These are phyloP conservation scores for Pogonophryne albipinna DNA, from an alignment of 2,797 vertebrate species.

Conservation along the genomic window DNA sequence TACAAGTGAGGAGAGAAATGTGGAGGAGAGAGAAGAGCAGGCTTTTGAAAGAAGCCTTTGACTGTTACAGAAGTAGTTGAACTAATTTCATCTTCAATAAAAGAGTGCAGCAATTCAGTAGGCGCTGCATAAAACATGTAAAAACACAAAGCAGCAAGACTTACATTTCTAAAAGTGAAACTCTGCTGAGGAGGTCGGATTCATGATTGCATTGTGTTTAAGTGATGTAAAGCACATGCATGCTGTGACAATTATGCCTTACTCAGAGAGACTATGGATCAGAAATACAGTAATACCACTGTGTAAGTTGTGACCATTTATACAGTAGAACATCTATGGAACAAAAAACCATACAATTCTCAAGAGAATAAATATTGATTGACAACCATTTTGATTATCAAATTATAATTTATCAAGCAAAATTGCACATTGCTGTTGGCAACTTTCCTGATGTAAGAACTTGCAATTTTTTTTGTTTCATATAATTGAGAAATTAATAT, in stretches of 20 bases:
- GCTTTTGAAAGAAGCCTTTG: slow-evolving; percentile 30
- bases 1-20: slow-evolving; percentile 48
- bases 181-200: not conserved
- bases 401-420: not conserved
- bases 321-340: not conserved
- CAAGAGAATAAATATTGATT: not conserved
- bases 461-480: not conserved
- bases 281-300: not conserved
- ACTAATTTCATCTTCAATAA: slow-evolving; percentile 35
- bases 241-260: not conserved
- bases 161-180: slow-evolving; percentile 21
- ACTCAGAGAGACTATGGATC: not conserved
- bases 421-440: not conserved
- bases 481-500: not conserved
- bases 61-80: slow-evolving; percentile 31
- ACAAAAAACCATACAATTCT: not conserved
- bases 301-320: not conserved
- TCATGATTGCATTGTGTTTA: not conserved
- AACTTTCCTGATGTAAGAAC: not conserved
- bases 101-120: slow-evolving; percentile 18
- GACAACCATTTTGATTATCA: not conserved
- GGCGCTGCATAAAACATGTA: slow-evolving; percentile 4
- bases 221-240: not conserved
- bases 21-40: slow-evolving; percentile 33
- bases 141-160: slow-evolving; percentile 17